Percentiles rank a stretch among this genome's conserved stretches.
Evolutionary conservation across 2,888 invertebrate species (phyloP).

Genomic region (Dastarcus helophoroides): DNA sequence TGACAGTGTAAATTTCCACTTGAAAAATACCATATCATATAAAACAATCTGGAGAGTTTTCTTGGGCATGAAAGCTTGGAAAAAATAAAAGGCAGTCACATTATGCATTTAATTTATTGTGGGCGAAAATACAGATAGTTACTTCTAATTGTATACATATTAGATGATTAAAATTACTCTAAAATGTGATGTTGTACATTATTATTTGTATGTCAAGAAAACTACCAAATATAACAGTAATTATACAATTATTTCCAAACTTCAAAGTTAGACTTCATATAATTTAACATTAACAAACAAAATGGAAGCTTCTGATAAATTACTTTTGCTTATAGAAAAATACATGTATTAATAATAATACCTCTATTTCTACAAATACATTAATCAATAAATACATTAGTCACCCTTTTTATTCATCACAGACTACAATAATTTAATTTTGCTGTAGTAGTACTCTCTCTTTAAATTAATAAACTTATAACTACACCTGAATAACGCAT

Average conservation of each 20-base stretch:
- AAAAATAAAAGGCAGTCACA: no score
- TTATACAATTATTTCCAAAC: constrained; percentile 29
- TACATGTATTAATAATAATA: constrained; percentile 32
- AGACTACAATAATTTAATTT: constrained; percentile 35
- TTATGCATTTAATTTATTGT: constrained; percentile 24
- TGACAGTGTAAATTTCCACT: no score
- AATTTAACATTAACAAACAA: constrained; percentile 31
- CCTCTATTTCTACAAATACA: constrained; percentile 29
- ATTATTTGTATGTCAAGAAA: constrained; percentile 27
- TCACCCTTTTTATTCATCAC: constrained; percentile 38
- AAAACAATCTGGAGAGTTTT: no score
- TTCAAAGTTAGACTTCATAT: constrained; percentile 29
- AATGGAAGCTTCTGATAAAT: constrained; percentile 31
- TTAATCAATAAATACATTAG: constrained; percentile 37
- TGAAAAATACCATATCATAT: no score
- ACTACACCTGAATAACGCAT: constrained; percentile 13
- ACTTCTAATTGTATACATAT: constrained; percentile 32
- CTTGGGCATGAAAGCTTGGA: no score
- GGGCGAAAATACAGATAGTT: constrained; percentile 31
- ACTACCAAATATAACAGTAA: constrained; percentile 31
- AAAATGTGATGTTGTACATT: constrained; percentile 32
- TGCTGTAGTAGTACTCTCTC: constrained; percentile 17
- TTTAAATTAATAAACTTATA: constrained; percentile 12
- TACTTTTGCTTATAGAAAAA: constrained; percentile 29
- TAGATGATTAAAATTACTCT: constrained; percentile 27